A percentile compares a stretch with the other conserved stretches of the same genome.
Conservation (phyloP, 2,888 invertebrate genomes). For the Pyralis farinalis region DNA sequence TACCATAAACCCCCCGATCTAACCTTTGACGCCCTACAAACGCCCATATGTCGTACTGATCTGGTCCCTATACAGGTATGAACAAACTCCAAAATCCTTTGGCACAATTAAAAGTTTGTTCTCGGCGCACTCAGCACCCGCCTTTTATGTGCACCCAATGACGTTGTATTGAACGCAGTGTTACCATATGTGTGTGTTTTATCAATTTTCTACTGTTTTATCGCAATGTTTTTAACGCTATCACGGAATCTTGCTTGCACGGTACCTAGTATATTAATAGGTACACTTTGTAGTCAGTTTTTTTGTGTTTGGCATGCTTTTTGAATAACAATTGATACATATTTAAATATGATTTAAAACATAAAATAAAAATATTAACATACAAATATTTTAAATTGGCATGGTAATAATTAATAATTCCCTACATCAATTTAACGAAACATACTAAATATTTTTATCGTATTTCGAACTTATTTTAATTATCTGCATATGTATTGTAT, state of each 20-base stretch:
- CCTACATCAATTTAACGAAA: background rate
- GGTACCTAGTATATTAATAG: conserved; percentile 35
- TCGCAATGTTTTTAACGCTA: conserved; percentile 14
- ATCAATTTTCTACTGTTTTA: conserved; percentile 16
- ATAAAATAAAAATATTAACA: background rate
- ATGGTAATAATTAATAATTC: conserved; percentile 16
- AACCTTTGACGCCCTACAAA: conserved; percentile 74
- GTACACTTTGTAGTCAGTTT: too few species aligned
- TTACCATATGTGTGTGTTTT: conserved; percentile 41
- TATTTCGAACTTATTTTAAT: conserved; percentile 20
- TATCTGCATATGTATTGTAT: background rate
- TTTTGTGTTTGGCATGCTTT: conserved; percentile 19
- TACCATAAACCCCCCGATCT: conserved; percentile 80
- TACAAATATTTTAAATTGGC: conserved; percentile 7
- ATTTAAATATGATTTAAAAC: background rate
- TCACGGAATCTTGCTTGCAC: conserved; percentile 40
- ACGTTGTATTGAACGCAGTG: conserved; percentile 43
- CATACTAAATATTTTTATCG: too few species aligned
- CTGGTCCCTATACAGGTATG: conserved; percentile 80
- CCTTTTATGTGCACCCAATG: conserved; percentile 70
- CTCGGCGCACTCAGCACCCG: conserved; percentile 64
- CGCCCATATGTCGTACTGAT: conserved; percentile 75
- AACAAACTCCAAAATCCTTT: conserved; percentile 47
- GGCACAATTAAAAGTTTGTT: conserved; percentile 59
- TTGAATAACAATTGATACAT: conserved; percentile 5